Base-by-base conservation (phyloP, 1,140 invertebrate species). In the Dysdera silvatica region DNA sequence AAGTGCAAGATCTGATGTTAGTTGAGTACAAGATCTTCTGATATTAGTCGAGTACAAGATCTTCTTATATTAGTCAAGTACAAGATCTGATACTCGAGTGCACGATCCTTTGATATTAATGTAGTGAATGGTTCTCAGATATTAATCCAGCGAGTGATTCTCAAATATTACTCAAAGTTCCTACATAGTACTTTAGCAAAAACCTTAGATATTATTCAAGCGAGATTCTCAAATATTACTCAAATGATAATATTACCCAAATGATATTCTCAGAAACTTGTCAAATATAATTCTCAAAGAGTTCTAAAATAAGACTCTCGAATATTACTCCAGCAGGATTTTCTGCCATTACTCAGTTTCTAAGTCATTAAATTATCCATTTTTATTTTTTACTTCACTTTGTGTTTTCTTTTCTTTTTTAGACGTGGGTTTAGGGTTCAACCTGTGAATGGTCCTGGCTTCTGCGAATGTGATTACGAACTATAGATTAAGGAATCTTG, bases 341-440 rank as follows among this genome's bases (percentile, higher is more conserved):
- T 24, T 24, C 7, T 49, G 7, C n/a, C 18, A 12, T 49, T 49
- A 8, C 6, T 23, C 7, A 20, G 7, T 10, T 14, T 18, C 24
- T 23, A 10, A 26, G 24, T 16, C 33, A 52, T 29, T 31, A n/a
- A 16, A 51, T 26, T 26, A 49, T n/a, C 26, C 29, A 18, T 48
- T 10, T 32, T 37, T 32, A 20, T 48, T 33, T 35, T 35, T 33
- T 18, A 16, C 48, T 28, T 48, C 16, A 14, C 14, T 32, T 31
- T 31, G n/a, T 18, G 20, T 18, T 32, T 41, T 40, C 45, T 40
- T 37, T 32, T 43, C n/a, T 48, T 48, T 65, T 47, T 24, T 32
- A 66, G 67, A 40, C 24, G 60, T 37, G 70, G 85, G 14, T 81
- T 88, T 28, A 78, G 79, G 6, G 85, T 87, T 0, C 82, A 88